A percentile compares a stretch with the other conserved stretches of the same genome.
Evolutionary conservation across 2,888 invertebrate genomes (phyloP).

Genomic region (Diaphora mendica): DNA sequence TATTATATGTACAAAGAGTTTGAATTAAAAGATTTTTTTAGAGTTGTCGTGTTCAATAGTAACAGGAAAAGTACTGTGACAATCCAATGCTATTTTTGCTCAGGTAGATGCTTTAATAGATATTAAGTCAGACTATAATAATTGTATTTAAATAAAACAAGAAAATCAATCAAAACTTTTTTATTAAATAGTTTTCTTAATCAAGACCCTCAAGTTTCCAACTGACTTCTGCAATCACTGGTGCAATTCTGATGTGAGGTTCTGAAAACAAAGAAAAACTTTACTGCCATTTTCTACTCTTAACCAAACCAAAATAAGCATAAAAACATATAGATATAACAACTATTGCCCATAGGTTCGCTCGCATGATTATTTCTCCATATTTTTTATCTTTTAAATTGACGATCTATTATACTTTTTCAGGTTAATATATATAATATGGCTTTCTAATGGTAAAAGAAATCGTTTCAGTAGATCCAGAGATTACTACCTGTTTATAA

Average conservation of each 20-base stretch:
- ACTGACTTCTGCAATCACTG: conserved; percentile 82
- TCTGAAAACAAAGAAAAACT: conserved; percentile 73
- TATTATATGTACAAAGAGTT: conserved; percentile 66
- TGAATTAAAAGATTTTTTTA: conserved; percentile 73
- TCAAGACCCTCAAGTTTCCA: conserved; percentile 86
- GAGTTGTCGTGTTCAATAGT: conserved; percentile 73
- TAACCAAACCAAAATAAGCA: no score
- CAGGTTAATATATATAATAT: no score
- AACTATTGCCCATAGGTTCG: no score
- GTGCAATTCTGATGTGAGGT: conserved; percentile 87
- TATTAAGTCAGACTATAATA: conserved; percentile 16
- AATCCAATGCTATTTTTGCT: conserved; percentile 88
- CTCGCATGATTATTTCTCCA: no score
- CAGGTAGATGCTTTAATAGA: conserved; percentile 77
- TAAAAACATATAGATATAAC: no score
- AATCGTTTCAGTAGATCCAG: no score
- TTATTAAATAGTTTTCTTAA: conserved; percentile 40
- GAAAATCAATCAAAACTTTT: conserved; percentile 31
- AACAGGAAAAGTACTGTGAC: conserved; percentile 72
- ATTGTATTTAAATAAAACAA: conserved; percentile 24
- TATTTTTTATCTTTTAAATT: no score
- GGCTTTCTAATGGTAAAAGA: no score
- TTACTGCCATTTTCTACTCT: no score
- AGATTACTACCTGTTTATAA: no score
- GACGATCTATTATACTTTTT: no score